Conservation (phyloP, 1,140 invertebrate species). For the Hydropsyche tenuis region DNA sequence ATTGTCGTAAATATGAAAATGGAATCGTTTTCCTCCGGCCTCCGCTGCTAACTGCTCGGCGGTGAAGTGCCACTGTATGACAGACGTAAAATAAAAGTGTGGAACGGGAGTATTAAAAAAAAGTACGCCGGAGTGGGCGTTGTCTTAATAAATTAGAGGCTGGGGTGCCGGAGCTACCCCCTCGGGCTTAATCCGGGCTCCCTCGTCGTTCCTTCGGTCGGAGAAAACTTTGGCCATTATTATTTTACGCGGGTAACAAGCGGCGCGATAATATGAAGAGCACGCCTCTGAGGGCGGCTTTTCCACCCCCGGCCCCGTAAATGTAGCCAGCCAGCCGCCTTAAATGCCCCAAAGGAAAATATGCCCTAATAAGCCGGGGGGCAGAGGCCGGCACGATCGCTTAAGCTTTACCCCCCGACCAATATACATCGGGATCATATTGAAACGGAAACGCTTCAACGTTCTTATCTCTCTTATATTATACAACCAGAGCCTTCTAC, state of each 20-base stretch:
- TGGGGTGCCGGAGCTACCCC: slow-evolving; percentile 11
- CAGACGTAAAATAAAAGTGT: slow-evolving; percentile 50
- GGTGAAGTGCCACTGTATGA: slow-evolving; percentile 50
- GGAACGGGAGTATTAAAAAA: slow-evolving; percentile 50
- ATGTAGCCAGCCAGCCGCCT: not conserved
- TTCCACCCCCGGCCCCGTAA: not conserved
- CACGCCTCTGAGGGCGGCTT: slow-evolving; percentile 26
- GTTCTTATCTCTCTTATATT: not conserved
- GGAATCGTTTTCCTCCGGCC: slow-evolving; percentile 46
- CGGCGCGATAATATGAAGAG: slow-evolving; percentile 62
- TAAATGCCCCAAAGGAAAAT: slow-evolving; percentile 45
- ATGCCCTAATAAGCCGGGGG: slow-evolving; percentile 43
- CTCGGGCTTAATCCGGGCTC: slow-evolving; percentile 11
- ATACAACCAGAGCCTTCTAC: too few relatives aligned
- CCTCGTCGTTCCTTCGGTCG: slow-evolving; percentile 35
- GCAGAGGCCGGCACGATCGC: slow-evolving; percentile 13
- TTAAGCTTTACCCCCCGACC: slow-evolving; percentile 5
- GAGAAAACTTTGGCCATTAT: slow-evolving; percentile 63
- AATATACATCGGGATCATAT: slow-evolving; percentile 12
- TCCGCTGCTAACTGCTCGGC: slow-evolving; percentile 19
- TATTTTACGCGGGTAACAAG: slow-evolving; percentile 66
- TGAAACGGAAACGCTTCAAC: slow-evolving; percentile 12
- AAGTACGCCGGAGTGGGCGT: slow-evolving; percentile 42
- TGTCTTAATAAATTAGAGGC: slow-evolving; percentile 50
- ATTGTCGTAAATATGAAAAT: slow-evolving; percentile 51